These are phyloP conservation scores for Odontocerum albicorne DNA, from an alignment of 2,888 invertebrate species.

Conservation along the genomic window DNA sequence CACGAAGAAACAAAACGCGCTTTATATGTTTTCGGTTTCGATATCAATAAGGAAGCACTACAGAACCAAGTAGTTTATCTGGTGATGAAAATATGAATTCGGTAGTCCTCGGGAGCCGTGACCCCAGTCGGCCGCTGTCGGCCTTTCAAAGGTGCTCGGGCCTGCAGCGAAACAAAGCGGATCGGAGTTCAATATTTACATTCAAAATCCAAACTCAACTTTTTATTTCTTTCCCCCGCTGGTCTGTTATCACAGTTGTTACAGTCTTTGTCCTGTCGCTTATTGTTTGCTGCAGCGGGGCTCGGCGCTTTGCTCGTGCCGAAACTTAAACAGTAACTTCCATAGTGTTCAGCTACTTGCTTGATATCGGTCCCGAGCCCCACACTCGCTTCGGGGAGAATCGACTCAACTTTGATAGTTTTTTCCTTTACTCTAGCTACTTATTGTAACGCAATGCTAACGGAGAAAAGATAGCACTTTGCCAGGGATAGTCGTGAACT, in stretches of 20 bases:
- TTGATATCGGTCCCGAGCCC: neutral
- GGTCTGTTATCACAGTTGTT: conserved; percentile 35
- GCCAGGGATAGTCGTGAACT: no score
- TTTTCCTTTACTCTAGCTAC: no score
- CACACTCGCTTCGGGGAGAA: no score
- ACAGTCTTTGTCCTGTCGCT: conserved; percentile 35
- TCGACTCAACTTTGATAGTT: no score
- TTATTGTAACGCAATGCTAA: no score
- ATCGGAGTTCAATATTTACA: conserved; percentile 37
- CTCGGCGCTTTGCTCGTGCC: conserved; percentile 15
- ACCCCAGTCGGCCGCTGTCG: conserved; percentile 15
- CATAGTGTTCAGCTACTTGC: conserved; percentile 1
- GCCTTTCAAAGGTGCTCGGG: conserved; percentile 23
- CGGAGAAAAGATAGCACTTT: no score
- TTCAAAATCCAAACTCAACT: conserved; percentile 33
- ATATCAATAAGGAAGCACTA: neutral
- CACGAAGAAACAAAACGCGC: neutral
- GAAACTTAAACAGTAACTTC: conserved; percentile 24
- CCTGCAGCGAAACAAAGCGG: conserved; percentile 30
- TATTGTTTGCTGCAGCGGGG: conserved; percentile 30
- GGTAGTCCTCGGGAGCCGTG: conserved; percentile 2
- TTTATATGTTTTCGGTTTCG: neutral
- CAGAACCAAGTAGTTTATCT: neutral
- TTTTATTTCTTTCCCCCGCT: conserved; percentile 25
- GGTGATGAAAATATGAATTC: conserved; percentile 7